Conservation (phyloP, 2,113 vertebrate species). For the Hyaena hyaena region DNA sequence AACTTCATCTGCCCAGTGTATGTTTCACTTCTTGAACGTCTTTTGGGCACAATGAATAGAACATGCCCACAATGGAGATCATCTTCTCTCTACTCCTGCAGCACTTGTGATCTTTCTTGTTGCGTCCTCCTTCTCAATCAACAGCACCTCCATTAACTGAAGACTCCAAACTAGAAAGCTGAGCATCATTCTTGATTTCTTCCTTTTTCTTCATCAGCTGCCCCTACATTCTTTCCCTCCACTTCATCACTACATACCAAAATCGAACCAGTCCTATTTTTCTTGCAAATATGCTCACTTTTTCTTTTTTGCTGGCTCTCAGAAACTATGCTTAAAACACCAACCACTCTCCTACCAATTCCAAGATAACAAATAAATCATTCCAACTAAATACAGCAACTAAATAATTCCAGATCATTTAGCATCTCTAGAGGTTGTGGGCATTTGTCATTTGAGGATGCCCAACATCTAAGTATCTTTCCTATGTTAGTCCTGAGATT, state of each 20-base stretch:
- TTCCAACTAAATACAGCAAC: neutral
- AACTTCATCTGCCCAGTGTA: neutral
- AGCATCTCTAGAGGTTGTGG: neutral
- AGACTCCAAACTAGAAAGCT: neutral
- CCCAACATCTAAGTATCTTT: neutral
- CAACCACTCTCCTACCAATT: neutral
- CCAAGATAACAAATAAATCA: neutral
- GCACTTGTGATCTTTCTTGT: neutral
- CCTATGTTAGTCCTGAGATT: neutral
- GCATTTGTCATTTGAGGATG: neutral
- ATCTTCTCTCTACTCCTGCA: neutral
- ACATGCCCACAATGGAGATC: neutral
- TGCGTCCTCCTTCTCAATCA: neutral
- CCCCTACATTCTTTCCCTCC: neutral
- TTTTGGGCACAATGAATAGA: neutral
- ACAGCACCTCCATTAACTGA: neutral
- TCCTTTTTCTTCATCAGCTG: neutral
- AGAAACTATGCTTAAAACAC: slow-evolving; percentile 3
- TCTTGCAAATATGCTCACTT: neutral
- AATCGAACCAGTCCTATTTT: neutral
- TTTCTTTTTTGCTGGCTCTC: neutral
- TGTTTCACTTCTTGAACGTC: neutral
- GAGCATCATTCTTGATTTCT: neutral
- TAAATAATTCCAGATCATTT: neutral
- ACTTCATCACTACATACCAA: neutral